Evolutionary conservation across 2,113 vertebrate genomes (phyloP).

Genomic region (Sinocyclocheilus anshuiensis): DNA sequence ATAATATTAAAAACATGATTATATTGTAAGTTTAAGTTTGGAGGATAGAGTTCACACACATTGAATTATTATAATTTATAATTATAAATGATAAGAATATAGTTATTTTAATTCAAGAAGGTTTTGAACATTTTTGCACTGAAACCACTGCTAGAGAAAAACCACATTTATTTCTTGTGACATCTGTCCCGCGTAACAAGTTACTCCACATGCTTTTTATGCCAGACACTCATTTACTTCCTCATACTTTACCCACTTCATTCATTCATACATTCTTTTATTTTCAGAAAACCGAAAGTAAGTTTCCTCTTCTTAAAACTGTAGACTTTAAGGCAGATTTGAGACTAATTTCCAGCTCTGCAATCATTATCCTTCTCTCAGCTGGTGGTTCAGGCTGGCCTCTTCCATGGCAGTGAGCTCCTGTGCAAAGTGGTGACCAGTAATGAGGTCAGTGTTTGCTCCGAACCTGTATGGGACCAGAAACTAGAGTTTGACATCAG

Average conservation of each 20-base stretch:
- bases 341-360: background rate
- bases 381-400: constrained; percentile 95
- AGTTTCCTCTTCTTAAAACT: background rate
- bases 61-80: background rate
- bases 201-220: background rate
- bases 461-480: constrained; percentile 90
- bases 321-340: background rate
- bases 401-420: constrained; percentile 92
- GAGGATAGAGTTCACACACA: background rate
- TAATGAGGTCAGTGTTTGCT: constrained; percentile 85
- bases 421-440: constrained; percentile 94
- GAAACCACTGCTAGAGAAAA: background rate
- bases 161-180: background rate
- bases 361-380: constrained; percentile 61
- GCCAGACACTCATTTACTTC: constrained; percentile 5
- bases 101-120: background rate
- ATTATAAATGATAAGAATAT: background rate
- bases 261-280: constrained; percentile 18
- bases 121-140: background rate
- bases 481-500: constrained; percentile 89
- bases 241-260: background rate
- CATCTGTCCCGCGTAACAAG: background rate
- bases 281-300: background rate
- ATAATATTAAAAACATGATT: background rate
- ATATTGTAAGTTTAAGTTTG: background rate